Conservation (phyloP, 2,888 invertebrate species). For the Brachylomia viminalis region DNA sequence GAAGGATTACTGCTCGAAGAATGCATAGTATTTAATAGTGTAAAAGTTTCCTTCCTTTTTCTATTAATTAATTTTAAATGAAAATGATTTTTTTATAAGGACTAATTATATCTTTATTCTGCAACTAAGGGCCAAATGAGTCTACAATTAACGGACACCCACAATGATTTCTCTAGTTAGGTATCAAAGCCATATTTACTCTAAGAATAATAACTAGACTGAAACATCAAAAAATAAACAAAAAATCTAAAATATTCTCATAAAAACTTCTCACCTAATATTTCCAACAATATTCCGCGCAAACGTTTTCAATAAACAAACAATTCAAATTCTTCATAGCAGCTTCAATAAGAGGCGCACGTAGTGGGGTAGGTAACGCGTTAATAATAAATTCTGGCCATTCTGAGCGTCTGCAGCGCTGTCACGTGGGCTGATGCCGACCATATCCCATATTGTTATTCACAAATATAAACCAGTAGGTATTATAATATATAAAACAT, state of each 20-base stretch:
- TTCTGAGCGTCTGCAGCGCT: conserved; percentile 13
- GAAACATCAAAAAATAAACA: not conserved
- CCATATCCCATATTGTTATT: conserved; percentile 6
- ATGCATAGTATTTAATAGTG: no score
- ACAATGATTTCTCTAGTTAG: not conserved
- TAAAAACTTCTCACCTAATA: not conserved
- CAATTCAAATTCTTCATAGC: conserved; percentile 39
- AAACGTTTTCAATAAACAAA: conserved; percentile 46
- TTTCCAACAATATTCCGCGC: not conserved
- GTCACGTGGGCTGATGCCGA: conserved; percentile 23
- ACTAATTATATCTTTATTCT: not conserved
- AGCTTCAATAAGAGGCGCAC: conserved; percentile 29
- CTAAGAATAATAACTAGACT: not conserved
- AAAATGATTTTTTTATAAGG: no score
- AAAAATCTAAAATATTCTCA: not conserved
- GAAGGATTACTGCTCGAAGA: not conserved
- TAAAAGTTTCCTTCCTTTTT: no score
- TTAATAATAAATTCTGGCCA: conserved; percentile 51
- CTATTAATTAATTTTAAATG: no score
- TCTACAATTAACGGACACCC: not conserved
- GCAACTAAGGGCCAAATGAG: not conserved
- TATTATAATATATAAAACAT: conserved; percentile 5
- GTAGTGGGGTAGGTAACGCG: conserved; percentile 29
- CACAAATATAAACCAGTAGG: not conserved
- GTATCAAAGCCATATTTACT: not conserved